Base-by-base conservation (phyloP, 2,888 invertebrate species). In the Cylindroiulus punctatus region DNA sequence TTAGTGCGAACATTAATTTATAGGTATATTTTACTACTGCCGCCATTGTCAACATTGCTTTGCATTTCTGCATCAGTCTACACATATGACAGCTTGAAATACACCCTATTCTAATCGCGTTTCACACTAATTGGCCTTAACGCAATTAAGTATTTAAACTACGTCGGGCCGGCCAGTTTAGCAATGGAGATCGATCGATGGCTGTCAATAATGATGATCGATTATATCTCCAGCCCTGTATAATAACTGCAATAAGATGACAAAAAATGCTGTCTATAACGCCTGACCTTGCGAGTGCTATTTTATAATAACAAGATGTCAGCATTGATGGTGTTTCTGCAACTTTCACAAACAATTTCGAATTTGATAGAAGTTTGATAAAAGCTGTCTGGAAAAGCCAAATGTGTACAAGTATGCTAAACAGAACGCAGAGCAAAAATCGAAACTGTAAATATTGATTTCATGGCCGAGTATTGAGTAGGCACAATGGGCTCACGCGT, bases 381-480 rank as follows among this genome's bases (percentile, higher is more conserved):
- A 44, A 52, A 52, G 52, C 52, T 19, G 52, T 52, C 19, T 65
- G 22, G 65, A 26, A 65, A 65, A 65, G 65, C 65, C 65, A 65
- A 65, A 65, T 26, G 65, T 52, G 10, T 65, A 10, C 26, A n/a
- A n/a, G 52, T 52, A 52, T 26, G 65, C 26, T 65, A 26, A 65
- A 52, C 2, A 52, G 4, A n/a, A n/a, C 2, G 19, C 52, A 19
- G n/a, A 65, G 10, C 26, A n/a, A 22, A 65, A 65, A 65, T 26
- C 26, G 65, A 65, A 65, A 65, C 65, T 65, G 22, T 22, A 19
- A 10, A 52, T 52, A 52, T 5, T n/a, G n/a, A 65, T 65, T 65
- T 65, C 65, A 65, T 65, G 65, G 65, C 65, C 65, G 10, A 65
- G 26, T 26, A 65, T 65, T 26, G 65, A 65, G 65, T 2, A 65